Evolutionary conservation across 1,140 invertebrate genomes (phyloP).

Genomic region (Penaeus japonicus): DNA sequence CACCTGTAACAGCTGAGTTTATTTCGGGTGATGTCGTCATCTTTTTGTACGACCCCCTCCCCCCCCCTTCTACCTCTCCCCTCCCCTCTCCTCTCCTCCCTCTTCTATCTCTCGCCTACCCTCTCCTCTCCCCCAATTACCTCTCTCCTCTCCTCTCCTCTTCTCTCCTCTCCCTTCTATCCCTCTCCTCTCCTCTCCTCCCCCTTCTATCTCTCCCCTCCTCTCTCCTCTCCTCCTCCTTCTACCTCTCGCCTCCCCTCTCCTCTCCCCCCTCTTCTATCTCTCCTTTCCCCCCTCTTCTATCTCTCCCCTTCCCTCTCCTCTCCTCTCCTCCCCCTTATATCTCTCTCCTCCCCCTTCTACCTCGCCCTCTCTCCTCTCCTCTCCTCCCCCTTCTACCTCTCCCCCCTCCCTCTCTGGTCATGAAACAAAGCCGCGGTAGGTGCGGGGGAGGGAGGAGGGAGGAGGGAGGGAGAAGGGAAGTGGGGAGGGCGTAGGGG

Average conservation of each 20-base stretch:
- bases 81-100: background rate
- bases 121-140: constrained; percentile 56
- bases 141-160: background rate
- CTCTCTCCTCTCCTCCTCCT: background rate
- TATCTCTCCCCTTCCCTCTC: background rate
- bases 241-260: background rate
- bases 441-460: too few relatives aligned
- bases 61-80: background rate
- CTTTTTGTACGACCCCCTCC: background rate
- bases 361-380: background rate
- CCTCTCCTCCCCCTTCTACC: background rate
- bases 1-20: too few relatives aligned
- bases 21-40: too few relatives aligned
- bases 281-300: too few relatives aligned
- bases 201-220: background rate
- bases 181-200: background rate
- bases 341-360: background rate
- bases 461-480: too few relatives aligned
- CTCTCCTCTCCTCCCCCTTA: background rate
- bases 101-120: constrained; percentile 62
- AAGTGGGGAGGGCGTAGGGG: too few relatives aligned
- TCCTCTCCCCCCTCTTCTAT: background rate
- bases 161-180: constrained; percentile 42
- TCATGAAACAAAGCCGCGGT: too few relatives aligned
- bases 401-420: background rate